phyloP scores from a whole-genome alignment of 2,797 vertebrate genomes.

The Oreonectes daqikongensis region DNA sequence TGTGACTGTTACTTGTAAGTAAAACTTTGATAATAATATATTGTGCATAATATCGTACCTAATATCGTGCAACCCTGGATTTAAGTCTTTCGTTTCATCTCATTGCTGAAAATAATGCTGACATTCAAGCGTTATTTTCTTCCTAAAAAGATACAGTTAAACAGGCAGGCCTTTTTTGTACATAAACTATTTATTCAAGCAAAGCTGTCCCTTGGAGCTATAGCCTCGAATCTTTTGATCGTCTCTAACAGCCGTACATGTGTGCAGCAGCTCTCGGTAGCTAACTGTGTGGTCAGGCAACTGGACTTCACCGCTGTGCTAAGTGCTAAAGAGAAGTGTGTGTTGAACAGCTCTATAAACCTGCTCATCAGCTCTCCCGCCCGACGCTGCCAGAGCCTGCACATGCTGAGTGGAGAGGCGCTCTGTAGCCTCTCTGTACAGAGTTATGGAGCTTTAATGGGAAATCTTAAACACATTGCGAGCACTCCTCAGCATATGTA shows the following conservation, averaged over 20 bases:
- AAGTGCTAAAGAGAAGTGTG: conserved; percentile 60
- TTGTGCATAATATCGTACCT: too few species aligned
- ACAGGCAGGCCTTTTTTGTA: not conserved
- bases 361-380: conserved; percentile 49
- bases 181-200: not conserved
- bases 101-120: too few species aligned
- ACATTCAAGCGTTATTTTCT: too few species aligned
- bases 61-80: too few species aligned
- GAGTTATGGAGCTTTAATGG: conserved; percentile 60
- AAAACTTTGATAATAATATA: too few species aligned
- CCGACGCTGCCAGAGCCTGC: conserved; percentile 52
- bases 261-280: conserved; percentile 32
- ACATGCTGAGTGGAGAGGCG: conserved; percentile 47
- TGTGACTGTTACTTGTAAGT: too few species aligned
- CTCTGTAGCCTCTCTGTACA: conserved; percentile 56
- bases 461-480: conserved; percentile 59
- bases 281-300: conserved; percentile 44
- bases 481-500: conserved; percentile 44
- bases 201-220: conserved; percentile 4
- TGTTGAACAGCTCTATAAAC: conserved; percentile 61
- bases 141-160: not conserved
- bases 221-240: not conserved
- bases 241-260: not conserved
- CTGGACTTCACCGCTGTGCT: conserved; percentile 40
- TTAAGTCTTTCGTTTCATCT: too few species aligned